Evolutionary conservation across 1,140 invertebrate genomes (phyloP).

Genomic region (Chrysomallon squamiferum): DNA sequence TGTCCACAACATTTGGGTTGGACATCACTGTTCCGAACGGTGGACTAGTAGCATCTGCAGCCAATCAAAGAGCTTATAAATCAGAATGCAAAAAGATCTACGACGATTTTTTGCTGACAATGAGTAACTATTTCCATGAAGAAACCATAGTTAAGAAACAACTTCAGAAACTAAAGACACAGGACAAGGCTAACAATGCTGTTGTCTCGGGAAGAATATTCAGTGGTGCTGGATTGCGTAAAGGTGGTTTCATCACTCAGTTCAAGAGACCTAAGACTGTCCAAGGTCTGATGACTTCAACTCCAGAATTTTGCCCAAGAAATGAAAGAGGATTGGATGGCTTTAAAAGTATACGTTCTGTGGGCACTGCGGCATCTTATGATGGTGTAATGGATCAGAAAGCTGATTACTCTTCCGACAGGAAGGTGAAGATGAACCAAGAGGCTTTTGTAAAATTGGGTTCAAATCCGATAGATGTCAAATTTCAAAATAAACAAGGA

Average conservation of each 20-base stretch:
- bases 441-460: background rate
- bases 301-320: background rate
- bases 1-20: conserved; percentile 17
- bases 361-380: background rate
- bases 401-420: background rate
- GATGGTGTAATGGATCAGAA: conserved; percentile 2
- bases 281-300: background rate
- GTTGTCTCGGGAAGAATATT: background rate
- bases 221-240: background rate
- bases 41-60: conserved; percentile 17
- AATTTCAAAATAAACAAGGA: background rate
- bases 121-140: conserved; percentile 20
- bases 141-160: conserved; percentile 16
- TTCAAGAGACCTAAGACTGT: background rate
- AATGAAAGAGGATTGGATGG: background rate
- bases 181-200: background rate
- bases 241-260: background rate
- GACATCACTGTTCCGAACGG: conserved; percentile 24
- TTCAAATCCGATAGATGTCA: background rate
- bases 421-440: background rate
- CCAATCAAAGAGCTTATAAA: conserved; percentile 19
- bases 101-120: conserved; percentile 21
- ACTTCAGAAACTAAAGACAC: background rate
- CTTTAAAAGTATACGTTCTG: background rate
- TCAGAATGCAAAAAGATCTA: conserved; percentile 20